A percentile compares a stretch with the other conserved stretches of the same genome.
These are phyloP conservation scores for Tupiocoris notatus DNA, from an alignment of 2,888 invertebrate species.

Conservation along the genomic window DNA sequence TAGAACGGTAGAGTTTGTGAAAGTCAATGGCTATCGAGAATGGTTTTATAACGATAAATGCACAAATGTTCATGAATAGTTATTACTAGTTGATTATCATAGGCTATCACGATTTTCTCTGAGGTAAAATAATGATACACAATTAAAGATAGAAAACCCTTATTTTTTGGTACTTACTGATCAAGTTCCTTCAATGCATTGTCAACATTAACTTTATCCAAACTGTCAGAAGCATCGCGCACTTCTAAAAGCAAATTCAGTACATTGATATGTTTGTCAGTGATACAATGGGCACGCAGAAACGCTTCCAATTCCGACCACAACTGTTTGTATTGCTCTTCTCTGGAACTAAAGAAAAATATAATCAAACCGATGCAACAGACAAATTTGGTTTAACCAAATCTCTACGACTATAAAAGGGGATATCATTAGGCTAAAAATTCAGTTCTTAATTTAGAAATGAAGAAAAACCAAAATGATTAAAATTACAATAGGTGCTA, in stretches of 20 bases:
- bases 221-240: conserved; percentile 58
- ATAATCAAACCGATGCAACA: not conserved
- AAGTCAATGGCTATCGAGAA: no score
- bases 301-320: conserved; percentile 87
- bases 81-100: no score
- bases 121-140: no score
- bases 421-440: no score
- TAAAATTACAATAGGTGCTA: no score
- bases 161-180: conserved; percentile 54
- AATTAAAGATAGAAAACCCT: not conserved
- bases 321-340: conserved; percentile 87
- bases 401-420: not conserved
- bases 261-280: conserved; percentile 74
- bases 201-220: conserved; percentile 62
- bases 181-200: conserved; percentile 62
- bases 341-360: conserved; percentile 54
- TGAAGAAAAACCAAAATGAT: no score
- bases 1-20: no score
- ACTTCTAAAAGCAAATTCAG: conserved; percentile 80
- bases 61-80: no score
- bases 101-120: no score
- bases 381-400: not conserved
- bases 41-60: no score
- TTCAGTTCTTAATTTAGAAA: no score
- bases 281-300: conserved; percentile 73